Percentiles rank a stretch among this genome's conserved stretches.
Evolutionary conservation across 1,140 invertebrate species (phyloP).

Genomic region (Neodiprion lecontei): DNA sequence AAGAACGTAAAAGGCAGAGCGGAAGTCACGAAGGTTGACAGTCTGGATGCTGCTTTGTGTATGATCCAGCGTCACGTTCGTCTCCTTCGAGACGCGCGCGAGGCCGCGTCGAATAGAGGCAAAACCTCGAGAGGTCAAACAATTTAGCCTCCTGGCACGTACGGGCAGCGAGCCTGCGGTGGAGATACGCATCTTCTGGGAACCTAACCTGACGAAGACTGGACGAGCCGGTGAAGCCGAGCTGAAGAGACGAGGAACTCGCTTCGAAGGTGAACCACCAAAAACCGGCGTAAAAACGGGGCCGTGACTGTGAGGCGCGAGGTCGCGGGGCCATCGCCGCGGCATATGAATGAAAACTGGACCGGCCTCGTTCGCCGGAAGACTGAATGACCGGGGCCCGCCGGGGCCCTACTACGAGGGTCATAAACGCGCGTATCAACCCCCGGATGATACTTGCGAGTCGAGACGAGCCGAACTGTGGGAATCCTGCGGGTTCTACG

Average conservation of each 20-base stretch:
- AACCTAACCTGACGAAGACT: constrained; percentile 1
- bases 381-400: constrained; percentile 9
- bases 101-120: background rate
- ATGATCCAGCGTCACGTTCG: background rate
- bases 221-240: background rate
- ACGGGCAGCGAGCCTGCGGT: constrained; percentile 7
- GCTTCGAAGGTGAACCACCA: constrained; percentile 10
- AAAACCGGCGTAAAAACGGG: constrained; percentile 15
- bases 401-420: constrained; percentile 9
- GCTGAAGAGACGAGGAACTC: background rate
- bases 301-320: constrained; percentile 16
- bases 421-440: constrained; percentile 11
- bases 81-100: constrained; percentile 3
- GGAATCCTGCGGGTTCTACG: constrained; percentile 3
- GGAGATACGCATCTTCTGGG: constrained; percentile 23
- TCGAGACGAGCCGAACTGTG: background rate
- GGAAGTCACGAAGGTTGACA: background rate
- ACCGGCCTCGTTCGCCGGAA: background rate
- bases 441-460: constrained; percentile 15
- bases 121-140: constrained; percentile 18
- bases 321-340: constrained; percentile 27
- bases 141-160: constrained; percentile 27
- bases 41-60: background rate
- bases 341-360: constrained; percentile 35
- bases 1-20: no score